Conservation (phyloP, 2,113 vertebrate genomes). For the Labrus mixtus region DNA sequence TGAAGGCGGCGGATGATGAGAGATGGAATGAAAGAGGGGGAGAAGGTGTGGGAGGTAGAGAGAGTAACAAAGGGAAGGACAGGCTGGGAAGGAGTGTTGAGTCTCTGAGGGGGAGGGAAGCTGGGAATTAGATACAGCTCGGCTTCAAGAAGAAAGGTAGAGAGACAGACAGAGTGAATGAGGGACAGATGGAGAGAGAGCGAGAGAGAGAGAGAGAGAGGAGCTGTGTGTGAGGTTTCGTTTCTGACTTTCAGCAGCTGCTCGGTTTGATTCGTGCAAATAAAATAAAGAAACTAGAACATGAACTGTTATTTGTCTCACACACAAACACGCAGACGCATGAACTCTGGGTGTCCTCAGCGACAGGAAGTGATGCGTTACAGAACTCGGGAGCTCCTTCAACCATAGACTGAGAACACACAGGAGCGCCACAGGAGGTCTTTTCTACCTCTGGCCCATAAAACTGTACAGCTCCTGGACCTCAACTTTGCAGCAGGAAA, state of each 20-base stretch:
- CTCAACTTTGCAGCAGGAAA: too few species aligned
- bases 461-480: too few species aligned
- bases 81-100: conserved; percentile 65
- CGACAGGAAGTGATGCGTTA: conserved; percentile 10
- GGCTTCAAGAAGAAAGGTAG: conserved; percentile 61
- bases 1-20: conserved; percentile 76
- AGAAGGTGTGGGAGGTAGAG: conserved; percentile 74
- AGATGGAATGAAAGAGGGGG: conserved; percentile 71
- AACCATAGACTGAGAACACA: too few species aligned
- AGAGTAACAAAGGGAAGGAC: conserved; percentile 74
- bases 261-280: conserved; percentile 60
- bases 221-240: conserved; percentile 37
- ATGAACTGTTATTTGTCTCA: conserved; percentile 19
- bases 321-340: conserved; percentile 13
- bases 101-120: conserved; percentile 72
- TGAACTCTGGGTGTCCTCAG: not conserved
- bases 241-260: conserved; percentile 45
- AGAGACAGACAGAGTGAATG: conserved; percentile 44
- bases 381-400: not conserved
- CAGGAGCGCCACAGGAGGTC: too few species aligned
- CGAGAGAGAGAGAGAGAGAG: not conserved
- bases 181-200: conserved; percentile 26
- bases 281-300: conserved; percentile 42
- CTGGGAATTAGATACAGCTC: conserved; percentile 65
- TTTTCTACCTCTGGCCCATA: too few species aligned